These are phyloP conservation scores for Herpailurus yagouaroundi DNA, from an alignment of 2,113 vertebrate genomes.

Conservation along the genomic window DNA sequence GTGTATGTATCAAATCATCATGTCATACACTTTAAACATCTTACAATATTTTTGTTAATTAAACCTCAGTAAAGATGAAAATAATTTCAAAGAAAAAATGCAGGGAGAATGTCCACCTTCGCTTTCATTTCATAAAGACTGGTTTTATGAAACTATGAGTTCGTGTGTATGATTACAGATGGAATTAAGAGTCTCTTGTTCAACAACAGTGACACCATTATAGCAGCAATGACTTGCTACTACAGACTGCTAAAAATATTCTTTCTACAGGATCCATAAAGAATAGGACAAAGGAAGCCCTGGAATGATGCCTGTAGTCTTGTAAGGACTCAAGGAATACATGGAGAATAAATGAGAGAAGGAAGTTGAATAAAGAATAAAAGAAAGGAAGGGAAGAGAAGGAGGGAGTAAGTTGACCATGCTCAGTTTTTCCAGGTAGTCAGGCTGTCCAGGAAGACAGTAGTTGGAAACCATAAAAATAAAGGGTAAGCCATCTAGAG, in stretches of 20 bases:
- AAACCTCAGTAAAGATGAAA: background rate
- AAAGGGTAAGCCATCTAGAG: slow-evolving; percentile 56
- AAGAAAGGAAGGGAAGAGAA: background rate
- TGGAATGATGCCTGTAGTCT: background rate
- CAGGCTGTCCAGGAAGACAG: background rate
- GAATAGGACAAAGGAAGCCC: background rate
- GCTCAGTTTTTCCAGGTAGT: background rate
- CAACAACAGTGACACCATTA: background rate
- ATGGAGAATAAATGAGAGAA: background rate
- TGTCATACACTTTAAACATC: background rate
- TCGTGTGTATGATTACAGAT: background rate
- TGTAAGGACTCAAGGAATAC: background rate
- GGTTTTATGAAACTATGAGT: background rate
- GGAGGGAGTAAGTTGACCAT: background rate
- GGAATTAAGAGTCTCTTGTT: background rate
- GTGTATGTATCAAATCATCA: background rate
- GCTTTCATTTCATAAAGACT: background rate
- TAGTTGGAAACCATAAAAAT: slow-evolving; percentile 21
- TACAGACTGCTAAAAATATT: background rate
- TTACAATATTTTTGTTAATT: background rate
- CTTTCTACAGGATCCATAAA: background rate
- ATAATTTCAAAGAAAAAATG: background rate
- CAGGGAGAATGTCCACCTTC: background rate
- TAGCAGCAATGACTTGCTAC: background rate
- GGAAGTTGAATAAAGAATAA: background rate